Percentiles rank a stretch among this genome's conserved stretches.
These are phyloP conservation scores for Mirounga angustirostris DNA, from an alignment of 2,113 vertebrate species.

Conservation along the genomic window DNA sequence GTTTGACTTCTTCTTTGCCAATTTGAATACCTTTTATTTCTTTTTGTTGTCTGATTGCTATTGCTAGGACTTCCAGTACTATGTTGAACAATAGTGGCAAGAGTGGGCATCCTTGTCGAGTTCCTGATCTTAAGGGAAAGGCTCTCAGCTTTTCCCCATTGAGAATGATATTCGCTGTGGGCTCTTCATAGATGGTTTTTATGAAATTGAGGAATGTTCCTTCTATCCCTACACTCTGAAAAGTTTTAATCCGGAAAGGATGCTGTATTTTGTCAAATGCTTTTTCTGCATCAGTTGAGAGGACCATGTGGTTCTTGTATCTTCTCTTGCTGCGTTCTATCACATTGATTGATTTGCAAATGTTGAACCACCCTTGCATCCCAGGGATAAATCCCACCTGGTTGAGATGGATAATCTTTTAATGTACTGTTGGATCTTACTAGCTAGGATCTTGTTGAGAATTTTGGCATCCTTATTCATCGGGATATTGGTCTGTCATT, in stretches of 20 bases:
- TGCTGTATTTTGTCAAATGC: not conserved
- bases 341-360: too few relatives aligned
- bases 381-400: too few relatives aligned
- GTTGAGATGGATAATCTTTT: too few relatives aligned
- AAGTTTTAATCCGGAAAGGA: not conserved
- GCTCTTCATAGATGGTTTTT: not conserved
- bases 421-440: too few relatives aligned
- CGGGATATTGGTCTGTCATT: too few relatives aligned
- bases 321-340: too few relatives aligned
- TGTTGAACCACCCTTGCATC: too few relatives aligned
- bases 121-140: not conserved
- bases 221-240: not conserved
- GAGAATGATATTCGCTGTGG: not conserved
- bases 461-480: too few relatives aligned
- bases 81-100: not conserved
- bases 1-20: not conserved
- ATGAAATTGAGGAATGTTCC: not conserved
- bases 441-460: too few relatives aligned
- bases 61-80: not conserved
- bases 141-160: not conserved
- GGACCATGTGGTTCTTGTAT: too few relatives aligned
- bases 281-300: not conserved
- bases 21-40: not conserved
- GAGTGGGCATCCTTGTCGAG: not conserved
- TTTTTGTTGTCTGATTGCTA: not conserved